These are phyloP conservation scores for Urocyon cinereoargenteus DNA, from an alignment of 2,797 vertebrate species.

Conservation along the genomic window DNA sequence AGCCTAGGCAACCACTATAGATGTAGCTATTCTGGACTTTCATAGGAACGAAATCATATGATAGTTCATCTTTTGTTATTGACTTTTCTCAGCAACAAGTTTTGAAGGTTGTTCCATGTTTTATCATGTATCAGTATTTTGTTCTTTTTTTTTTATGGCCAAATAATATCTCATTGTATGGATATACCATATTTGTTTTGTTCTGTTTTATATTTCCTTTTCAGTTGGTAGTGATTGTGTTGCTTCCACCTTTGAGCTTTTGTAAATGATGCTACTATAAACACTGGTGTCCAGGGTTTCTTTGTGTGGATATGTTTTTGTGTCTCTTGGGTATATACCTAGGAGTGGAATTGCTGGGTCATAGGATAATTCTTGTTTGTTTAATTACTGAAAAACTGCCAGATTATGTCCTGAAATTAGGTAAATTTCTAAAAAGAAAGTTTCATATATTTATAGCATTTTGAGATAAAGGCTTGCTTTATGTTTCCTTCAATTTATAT, in stretches of 20 bases:
- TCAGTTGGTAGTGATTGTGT: not conserved
- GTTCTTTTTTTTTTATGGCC: not conserved
- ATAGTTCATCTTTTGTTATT: not conserved
- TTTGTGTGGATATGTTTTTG: not conserved
- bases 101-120: not conserved
- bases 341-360: not conserved
- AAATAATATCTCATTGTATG: not conserved
- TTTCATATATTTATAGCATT: not conserved
- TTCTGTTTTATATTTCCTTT: not conserved
- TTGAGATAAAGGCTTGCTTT: not conserved
- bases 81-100: not conserved
- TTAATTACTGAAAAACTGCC: not conserved
- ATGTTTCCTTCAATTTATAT: not conserved
- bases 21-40: not conserved
- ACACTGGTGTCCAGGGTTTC: not conserved
- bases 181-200: not conserved
- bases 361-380: not conserved
- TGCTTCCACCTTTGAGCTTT: not conserved
- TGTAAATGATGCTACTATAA: not conserved
- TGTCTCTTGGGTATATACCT: not conserved
- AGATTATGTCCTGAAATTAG: not conserved
- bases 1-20: not conserved
- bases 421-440: not conserved
- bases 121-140: not conserved
- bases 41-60: not conserved